These are phyloP conservation scores for Pedicia rivosa DNA, from an alignment of 2,888 invertebrate genomes.

Conservation along the genomic window DNA sequence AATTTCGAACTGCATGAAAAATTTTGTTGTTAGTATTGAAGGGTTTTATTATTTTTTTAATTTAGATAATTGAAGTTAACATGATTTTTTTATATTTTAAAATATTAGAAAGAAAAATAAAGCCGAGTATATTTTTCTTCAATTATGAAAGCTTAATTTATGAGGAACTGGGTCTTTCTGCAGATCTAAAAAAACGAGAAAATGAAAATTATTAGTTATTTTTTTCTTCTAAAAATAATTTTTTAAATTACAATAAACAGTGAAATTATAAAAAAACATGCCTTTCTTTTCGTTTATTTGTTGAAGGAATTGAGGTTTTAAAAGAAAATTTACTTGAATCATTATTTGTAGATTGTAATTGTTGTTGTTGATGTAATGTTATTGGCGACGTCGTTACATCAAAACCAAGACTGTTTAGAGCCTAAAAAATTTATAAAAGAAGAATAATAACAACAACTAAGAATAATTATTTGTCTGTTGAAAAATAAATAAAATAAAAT, in stretches of 20 bases:
- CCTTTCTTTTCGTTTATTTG: conserved; percentile 3
- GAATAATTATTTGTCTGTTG: too few species aligned
- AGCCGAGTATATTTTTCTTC: too few species aligned
- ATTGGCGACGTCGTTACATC: neutral
- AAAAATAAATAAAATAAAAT: too few species aligned
- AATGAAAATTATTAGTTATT: neutral
- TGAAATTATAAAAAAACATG: neutral
- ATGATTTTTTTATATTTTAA: too few species aligned
- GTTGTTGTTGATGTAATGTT: neutral
- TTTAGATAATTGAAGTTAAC: too few species aligned
- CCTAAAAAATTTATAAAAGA: neutral
- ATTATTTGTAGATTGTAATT: neutral
- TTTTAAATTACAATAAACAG: neutral
- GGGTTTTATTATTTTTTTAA: too few species aligned
- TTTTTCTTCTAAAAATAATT: neutral
- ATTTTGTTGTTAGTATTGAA: too few species aligned
- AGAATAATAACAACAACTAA: too few species aligned
- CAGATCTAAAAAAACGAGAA: neutral
- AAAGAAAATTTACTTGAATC: too few species aligned
- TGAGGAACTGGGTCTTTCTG: conserved; percentile 2
- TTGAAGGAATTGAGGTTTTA: neutral
- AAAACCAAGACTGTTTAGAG: conserved; percentile 2
- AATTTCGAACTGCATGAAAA: too few species aligned
- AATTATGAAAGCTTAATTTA: too few species aligned
- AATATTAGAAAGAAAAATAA: too few species aligned